Base-by-base conservation (phyloP, 2,797 vertebrate species). In the Lacerta viridis region DNA sequence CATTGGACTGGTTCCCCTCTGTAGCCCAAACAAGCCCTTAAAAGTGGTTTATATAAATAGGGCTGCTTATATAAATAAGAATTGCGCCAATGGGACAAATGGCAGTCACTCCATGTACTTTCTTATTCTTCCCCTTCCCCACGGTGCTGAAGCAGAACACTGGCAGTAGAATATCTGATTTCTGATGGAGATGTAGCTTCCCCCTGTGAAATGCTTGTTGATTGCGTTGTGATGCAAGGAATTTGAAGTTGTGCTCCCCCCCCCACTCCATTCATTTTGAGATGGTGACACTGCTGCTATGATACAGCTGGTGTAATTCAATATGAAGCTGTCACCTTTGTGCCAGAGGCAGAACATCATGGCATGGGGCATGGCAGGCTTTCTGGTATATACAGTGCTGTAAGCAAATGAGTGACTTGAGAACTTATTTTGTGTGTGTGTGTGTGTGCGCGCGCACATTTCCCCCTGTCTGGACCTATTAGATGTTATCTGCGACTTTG, bases 381-480 rank as follows among this genome's bases (percentile, higher is more conserved):
- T 74, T 84, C 83, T 11, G 79, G n/a, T 33, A 59, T 89, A 89
- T 88, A 46, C 87, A 76, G 88, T 92, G 8, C 83, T 94, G n/a
- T 71, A 85, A 83, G 88, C 66, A 92, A 93, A 91, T 88, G 69
- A 87, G 75, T 80, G 85, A 41, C 43, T 91, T 93, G 83, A 85
- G 84, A 90, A 77, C 23, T 8, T 5, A 7, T 25, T 72, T 13
- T 55, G 50, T 15, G 50, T 55, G 13, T 41, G 33, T 55, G 13
- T 86, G 83, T 85, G 50, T 55, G 13, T 41, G 33, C 15, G 13
- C 85, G 83, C 84, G 84, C 11, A 39, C 64, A 87, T 90, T 86
- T 46, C 78, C 89, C 71, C 17, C 33, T 90, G 39, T 78, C 84
- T 88, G 89, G 90, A 39, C 33, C 36, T 20, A 78, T 68, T 61